phyloP scores from a whole-genome alignment of 2,113 vertebrate genomes.

The Genyomyrus donnyi region DNA sequence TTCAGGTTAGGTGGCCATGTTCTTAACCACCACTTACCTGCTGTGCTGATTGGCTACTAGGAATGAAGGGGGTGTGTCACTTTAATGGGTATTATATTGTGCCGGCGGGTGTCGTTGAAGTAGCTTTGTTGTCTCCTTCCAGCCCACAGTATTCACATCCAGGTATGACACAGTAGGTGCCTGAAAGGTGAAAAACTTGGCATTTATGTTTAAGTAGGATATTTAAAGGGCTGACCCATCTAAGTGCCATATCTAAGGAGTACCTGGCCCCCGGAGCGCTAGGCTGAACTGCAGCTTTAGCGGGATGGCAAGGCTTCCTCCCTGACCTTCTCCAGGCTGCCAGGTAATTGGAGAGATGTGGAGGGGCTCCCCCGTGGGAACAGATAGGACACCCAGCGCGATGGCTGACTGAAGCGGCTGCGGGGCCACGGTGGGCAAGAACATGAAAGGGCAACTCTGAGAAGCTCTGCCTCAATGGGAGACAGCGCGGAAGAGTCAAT shows the following conservation, averaged over 20 bases:
- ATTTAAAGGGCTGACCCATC: conserved; percentile 6
- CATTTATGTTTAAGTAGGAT: background rate
- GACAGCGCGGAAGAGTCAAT: conserved; percentile 13
- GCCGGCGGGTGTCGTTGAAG: background rate
- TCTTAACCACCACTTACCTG: background rate
- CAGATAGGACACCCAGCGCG: conserved; percentile 35
- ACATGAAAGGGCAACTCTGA: background rate
- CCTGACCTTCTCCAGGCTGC: conserved; percentile 16
- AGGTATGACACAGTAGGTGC: background rate
- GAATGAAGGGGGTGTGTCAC: background rate
- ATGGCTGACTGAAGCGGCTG: conserved; percentile 25
- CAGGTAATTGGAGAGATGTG: conserved; percentile 33
- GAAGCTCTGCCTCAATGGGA: conserved; percentile 25
- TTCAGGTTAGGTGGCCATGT: background rate
- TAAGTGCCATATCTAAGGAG: background rate
- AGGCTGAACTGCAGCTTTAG: background rate
- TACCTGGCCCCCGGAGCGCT: background rate
- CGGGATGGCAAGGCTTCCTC: background rate
- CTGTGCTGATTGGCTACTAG: background rate
- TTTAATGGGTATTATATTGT: background rate
- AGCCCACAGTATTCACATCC: background rate
- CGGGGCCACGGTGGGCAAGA: conserved; percentile 13
- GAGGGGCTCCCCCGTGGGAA: conserved; percentile 37
- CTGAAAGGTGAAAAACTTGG: background rate
- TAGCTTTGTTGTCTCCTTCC: background rate